A percentile compares a stretch with the other conserved stretches of the same genome.
These are phyloP conservation scores for Drymonia ruficornis DNA, from an alignment of 2,888 invertebrate species.

Conservation along the genomic window DNA sequence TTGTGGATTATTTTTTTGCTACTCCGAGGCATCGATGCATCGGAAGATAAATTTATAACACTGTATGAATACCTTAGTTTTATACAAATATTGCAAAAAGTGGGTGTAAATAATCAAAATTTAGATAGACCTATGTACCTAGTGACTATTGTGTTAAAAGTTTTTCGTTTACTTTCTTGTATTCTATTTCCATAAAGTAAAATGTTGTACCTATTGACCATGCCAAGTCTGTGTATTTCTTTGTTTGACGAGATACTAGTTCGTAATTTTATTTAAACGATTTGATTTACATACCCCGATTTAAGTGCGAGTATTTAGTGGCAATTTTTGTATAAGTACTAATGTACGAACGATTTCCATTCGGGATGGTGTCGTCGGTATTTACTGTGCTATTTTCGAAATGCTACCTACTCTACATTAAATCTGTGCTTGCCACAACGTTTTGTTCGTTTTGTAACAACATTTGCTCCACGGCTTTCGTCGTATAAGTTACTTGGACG, in stretches of 20 bases:
- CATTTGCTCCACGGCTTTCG: constrained; percentile 32
- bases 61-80: neutral
- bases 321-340: no score
- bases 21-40: constrained; percentile 6
- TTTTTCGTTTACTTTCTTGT: no score
- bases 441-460: constrained; percentile 39
- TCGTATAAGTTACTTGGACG: constrained; percentile 29
- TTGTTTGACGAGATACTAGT: no score
- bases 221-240: no score
- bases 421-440: constrained; percentile 25
- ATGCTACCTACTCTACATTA: constrained; percentile 33
- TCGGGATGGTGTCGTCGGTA: constrained; percentile 19
- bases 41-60: neutral
- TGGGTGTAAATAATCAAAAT: no score
- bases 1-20: constrained; percentile 16
- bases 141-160: no score
- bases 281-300: no score
- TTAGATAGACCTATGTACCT: no score
- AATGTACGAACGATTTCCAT: constrained; percentile 22
- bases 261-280: no score
- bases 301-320: no score
- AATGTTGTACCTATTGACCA: no score
- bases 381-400: constrained; percentile 41
- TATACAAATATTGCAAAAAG: neutral
- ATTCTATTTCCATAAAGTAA: no score